Conservation (phyloP, 2,888 invertebrate genomes). For the Ganaspis brasiliensis region DNA sequence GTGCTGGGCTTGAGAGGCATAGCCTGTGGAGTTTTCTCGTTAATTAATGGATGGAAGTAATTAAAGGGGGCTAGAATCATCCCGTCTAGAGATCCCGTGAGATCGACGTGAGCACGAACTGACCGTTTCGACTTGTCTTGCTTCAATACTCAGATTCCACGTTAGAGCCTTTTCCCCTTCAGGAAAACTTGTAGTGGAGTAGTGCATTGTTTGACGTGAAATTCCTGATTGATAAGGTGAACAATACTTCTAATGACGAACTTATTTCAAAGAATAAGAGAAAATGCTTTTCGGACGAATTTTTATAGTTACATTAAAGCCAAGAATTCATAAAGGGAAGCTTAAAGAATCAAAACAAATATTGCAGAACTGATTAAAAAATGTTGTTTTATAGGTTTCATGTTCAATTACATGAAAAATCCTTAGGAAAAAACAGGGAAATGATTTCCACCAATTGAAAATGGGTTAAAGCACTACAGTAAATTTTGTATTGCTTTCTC, state of each 20-base stretch:
- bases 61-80: slow-evolving; percentile 58
- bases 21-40: slow-evolving; percentile 58
- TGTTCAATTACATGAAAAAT: background rate
- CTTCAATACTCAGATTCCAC: slow-evolving; percentile 39
- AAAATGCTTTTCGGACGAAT: no score
- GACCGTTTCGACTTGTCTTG: slow-evolving; percentile 48
- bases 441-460: background rate
- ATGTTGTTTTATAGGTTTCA: no score
- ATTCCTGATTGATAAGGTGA: background rate
- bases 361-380: no score
- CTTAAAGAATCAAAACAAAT: no score
- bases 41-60: slow-evolving; percentile 68
- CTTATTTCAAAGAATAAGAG: no score
- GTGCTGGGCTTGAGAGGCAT: slow-evolving; percentile 36
- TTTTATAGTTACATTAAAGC: no score
- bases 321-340: no score
- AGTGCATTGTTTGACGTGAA: slow-evolving; percentile 32
- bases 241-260: no score
- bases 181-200: slow-evolving; percentile 45
- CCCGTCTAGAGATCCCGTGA: slow-evolving; percentile 35
- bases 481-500: background rate
- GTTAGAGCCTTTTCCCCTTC: slow-evolving; percentile 44
- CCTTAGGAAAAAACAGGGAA: background rate
- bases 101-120: slow-evolving; percentile 21
- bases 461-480: no score